Evolutionary conservation across 1,140 invertebrate species (phyloP).

Genomic region (Plectrocnemia conspersa): DNA sequence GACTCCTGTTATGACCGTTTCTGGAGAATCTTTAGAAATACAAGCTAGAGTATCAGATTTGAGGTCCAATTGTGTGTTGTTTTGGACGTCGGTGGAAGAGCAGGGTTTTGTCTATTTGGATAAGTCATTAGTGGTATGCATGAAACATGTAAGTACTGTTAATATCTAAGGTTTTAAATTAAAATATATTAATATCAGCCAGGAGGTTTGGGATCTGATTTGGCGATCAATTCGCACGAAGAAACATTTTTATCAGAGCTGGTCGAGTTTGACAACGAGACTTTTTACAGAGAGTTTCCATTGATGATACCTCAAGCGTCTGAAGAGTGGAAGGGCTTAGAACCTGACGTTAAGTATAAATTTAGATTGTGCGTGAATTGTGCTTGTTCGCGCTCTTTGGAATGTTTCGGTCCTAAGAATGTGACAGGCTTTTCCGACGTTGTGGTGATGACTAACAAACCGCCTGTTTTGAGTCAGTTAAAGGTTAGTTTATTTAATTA

Average conservation of each 20-base stretch:
- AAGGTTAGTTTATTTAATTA: too few relatives aligned
- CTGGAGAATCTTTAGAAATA: slow-evolving; percentile 24
- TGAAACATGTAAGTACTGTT: not conserved
- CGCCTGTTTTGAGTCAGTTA: slow-evolving; percentile 17
- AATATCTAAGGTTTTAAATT: too few relatives aligned
- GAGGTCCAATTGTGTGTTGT: slow-evolving; percentile 22
- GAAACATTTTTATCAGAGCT: slow-evolving; percentile 33
- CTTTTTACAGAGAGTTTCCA: slow-evolving; percentile 22
- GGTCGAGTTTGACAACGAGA: slow-evolving; percentile 30
- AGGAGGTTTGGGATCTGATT: slow-evolving; percentile 14
- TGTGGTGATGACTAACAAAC: slow-evolving; percentile 21
- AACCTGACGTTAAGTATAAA: slow-evolving; percentile 22
- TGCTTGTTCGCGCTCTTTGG: slow-evolving; percentile 19
- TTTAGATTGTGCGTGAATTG: slow-evolving; percentile 25
- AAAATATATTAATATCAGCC: too few relatives aligned
- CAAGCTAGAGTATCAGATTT: slow-evolving; percentile 27
- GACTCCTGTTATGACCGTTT: slow-evolving; percentile 9
- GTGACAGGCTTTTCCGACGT: slow-evolving; percentile 28
- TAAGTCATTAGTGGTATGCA: slow-evolving; percentile 12
- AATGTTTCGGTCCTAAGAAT: slow-evolving; percentile 31
- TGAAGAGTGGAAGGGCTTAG: slow-evolving; percentile 18
- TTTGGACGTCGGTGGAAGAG: slow-evolving; percentile 23
- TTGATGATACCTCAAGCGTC: slow-evolving; percentile 16
- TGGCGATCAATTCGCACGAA: slow-evolving; percentile 28
- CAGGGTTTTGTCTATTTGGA: slow-evolving; percentile 19